These are phyloP conservation scores for Lagorchestes hirsutus DNA, from an alignment of 2,797 vertebrate genomes.

Conservation along the genomic window DNA sequence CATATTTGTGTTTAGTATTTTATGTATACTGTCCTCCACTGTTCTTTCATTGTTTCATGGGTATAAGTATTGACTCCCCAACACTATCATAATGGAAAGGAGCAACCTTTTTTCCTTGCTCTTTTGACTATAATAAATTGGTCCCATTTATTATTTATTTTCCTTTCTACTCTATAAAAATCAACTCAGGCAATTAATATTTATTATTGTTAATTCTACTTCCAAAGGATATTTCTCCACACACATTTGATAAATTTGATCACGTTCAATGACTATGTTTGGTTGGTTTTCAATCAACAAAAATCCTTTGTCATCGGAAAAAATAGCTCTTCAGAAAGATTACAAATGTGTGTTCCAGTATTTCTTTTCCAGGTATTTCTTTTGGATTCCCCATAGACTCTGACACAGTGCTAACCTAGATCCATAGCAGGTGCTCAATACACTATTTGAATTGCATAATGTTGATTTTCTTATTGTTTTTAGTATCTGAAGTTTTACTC, in stretches of 20 bases:
- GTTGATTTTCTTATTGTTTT: background rate
- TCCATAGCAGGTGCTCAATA: background rate
- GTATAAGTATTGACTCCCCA: background rate
- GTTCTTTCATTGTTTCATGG: background rate
- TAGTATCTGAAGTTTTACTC: background rate
- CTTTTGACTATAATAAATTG: background rate
- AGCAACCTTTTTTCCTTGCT: background rate
- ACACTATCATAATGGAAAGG: background rate
- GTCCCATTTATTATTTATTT: background rate
- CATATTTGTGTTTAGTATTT: background rate
- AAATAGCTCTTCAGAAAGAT: background rate
- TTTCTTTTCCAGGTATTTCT: background rate
- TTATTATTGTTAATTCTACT: background rate
- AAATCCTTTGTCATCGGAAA: background rate
- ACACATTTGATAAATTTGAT: background rate
- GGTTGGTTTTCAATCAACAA: background rate
- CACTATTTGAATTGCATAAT: constrained; percentile 10
- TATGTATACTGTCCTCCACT: fast-evolving
- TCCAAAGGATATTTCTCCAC: background rate
- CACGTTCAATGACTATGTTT: background rate
- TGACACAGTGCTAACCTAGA: background rate
- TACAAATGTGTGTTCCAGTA: background rate
- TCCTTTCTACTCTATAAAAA: background rate
- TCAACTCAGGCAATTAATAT: background rate
- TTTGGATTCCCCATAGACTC: background rate